Conservation (phyloP, 2,888 invertebrate genomes). For the Masnerella sp. region DNA sequence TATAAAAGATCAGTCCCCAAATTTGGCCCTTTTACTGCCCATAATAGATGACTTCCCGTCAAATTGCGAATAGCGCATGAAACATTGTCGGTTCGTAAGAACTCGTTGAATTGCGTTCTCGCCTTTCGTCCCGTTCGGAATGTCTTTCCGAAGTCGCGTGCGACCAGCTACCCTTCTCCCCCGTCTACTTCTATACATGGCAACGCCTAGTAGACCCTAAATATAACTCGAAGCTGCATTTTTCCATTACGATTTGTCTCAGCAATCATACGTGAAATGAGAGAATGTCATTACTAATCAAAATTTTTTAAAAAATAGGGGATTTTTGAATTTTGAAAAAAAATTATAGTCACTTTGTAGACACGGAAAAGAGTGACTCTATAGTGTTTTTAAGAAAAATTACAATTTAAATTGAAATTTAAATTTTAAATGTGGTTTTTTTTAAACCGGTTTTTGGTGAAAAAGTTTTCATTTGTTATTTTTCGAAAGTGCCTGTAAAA, state of each 20-base stretch:
- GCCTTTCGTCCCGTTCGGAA: conserved; percentile 28
- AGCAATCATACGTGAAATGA: no score
- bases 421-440: no score
- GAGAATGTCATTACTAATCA: no score
- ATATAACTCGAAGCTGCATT: conserved; percentile 46
- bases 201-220: conserved; percentile 46
- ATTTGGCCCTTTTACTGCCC: background rate
- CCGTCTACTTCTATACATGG: conserved; percentile 30
- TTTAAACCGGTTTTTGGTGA: no score
- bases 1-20: conserved; percentile 7
- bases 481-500: no score
- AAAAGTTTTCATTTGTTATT: no score
- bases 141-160: conserved; percentile 45
- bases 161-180: conserved; percentile 32
- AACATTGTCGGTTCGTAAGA: conserved; percentile 45
- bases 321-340: no score
- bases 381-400: no score
- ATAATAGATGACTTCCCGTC: conserved; percentile 39
- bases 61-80: conserved; percentile 41
- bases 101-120: conserved; percentile 47
- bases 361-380: no score
- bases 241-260: conserved; percentile 33
- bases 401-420: no score
- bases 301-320: no score
- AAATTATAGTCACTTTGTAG: no score